phyloP scores from a whole-genome alignment of 2,113 vertebrate genomes.

The Gobio gobio region DNA sequence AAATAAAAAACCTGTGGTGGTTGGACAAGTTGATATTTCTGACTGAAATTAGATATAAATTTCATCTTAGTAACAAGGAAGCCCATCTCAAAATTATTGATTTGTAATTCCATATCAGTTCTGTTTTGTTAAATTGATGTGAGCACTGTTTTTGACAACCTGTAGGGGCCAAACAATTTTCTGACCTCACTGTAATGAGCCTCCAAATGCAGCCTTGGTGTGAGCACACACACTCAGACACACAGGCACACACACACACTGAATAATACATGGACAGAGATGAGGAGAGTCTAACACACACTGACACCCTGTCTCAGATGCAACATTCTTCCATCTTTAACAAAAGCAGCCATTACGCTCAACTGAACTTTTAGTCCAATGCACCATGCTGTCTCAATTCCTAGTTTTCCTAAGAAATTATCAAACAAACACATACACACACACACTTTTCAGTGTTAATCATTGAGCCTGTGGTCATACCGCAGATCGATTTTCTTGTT shows the following conservation, averaged over 20 bases:
- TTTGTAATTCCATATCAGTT: slow-evolving; percentile 4
- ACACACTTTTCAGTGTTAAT: background rate
- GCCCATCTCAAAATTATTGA: background rate
- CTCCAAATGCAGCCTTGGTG: slow-evolving; percentile 2
- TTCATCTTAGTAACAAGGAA: background rate
- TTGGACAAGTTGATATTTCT: background rate
- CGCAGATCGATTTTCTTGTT: background rate
- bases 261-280: slow-evolving; percentile 37
- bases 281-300: slow-evolving; percentile 30
- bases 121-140: slow-evolving; percentile 1
- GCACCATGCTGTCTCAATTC: background rate
- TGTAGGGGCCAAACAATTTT: slow-evolving; percentile 7
- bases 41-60: background rate
- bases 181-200: slow-evolving; percentile 29
- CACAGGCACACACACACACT: slow-evolving; percentile 14
- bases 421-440: background rate
- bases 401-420: background rate
- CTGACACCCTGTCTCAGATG: slow-evolving; percentile 41
- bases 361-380: slow-evolving; percentile 3
- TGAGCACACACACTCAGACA: background rate
- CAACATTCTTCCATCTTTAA: slow-evolving; percentile 25
- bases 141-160: background rate
- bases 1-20: no score
- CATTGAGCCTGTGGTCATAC: slow-evolving; percentile 23
- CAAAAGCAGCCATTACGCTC: slow-evolving; percentile 26